phyloP scores from a whole-genome alignment of 2,888 invertebrate genomes.

The Neuroscelio doddi region DNA sequence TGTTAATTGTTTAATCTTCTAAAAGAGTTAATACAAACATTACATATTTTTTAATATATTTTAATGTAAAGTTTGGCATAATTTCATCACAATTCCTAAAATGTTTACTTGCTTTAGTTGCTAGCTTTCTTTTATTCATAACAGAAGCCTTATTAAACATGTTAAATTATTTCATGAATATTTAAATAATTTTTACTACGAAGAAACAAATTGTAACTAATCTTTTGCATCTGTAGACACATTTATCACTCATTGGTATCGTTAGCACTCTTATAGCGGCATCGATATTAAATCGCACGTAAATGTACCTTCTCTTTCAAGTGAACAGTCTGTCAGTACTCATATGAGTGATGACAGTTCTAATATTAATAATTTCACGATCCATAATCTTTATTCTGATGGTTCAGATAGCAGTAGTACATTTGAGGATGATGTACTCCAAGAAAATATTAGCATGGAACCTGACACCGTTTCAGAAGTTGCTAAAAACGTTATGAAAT shows the following conservation, averaged over 20 bases:
- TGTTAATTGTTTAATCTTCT: too few relatives aligned
- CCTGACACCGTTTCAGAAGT: background rate
- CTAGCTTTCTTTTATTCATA: constrained; percentile 1
- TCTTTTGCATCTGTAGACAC: constrained; percentile 5
- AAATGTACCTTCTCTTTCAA: too few relatives aligned
- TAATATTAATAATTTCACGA: too few relatives aligned
- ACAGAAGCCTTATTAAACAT: constrained; percentile 8
- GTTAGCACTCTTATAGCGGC: background rate
- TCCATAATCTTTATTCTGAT: constrained; percentile 3
- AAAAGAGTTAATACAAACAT: too few relatives aligned
- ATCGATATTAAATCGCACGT: too few relatives aligned
- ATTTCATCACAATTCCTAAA: background rate
- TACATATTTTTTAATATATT: too few relatives aligned
- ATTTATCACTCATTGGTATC: constrained; percentile 4
- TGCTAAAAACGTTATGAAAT: constrained; percentile 5
- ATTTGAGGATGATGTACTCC: constrained; percentile 1
- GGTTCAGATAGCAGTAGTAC: constrained; percentile 6
- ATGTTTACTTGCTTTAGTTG: constrained; percentile 13
- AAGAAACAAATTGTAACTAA: constrained; percentile 9
- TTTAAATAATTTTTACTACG: background rate
- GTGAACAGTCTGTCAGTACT: too few relatives aligned
- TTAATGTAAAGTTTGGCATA: too few relatives aligned
- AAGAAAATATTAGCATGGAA: background rate
- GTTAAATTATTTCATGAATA: constrained; percentile 3
- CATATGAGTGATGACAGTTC: too few relatives aligned